These are phyloP conservation scores for Dryobates pubescens DNA, from an alignment of 2,797 vertebrate species.

Conservation along the genomic window DNA sequence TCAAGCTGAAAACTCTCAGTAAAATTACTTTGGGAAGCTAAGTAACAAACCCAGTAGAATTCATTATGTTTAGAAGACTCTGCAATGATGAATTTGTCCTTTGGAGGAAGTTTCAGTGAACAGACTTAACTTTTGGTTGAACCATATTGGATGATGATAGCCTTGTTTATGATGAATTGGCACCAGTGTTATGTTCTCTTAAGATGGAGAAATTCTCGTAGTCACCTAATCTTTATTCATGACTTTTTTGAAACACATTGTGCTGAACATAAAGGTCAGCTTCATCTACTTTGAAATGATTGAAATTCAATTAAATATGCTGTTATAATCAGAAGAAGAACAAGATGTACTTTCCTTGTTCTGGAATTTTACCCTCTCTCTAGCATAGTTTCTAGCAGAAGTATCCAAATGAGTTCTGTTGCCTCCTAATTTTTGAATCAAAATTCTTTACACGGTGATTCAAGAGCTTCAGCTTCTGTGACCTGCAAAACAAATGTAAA, in stretches of 20 bases:
- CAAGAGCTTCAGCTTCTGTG: not conserved
- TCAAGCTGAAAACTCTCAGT: not conserved
- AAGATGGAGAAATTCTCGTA: not conserved
- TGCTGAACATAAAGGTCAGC: not conserved
- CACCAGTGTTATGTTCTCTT: not conserved
- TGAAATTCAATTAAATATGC: not conserved
- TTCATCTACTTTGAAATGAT: not conserved
- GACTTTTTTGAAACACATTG: not conserved
- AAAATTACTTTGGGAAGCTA: not conserved
- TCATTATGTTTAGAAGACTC: not conserved
- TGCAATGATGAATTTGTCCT: not conserved
- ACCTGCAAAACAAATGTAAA: not conserved
- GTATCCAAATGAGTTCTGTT: too few relatives aligned
- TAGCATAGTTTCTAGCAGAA: not conserved
- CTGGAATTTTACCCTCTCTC: not conserved
- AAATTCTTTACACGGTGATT: fast-evolving
- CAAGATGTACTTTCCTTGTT: not conserved
- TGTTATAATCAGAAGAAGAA: not conserved
- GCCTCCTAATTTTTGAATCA: not conserved
- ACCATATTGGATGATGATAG: not conserved
- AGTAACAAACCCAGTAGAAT: not conserved
- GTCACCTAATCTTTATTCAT: not conserved
- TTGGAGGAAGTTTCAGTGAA: not conserved
- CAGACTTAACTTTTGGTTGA: not conserved
- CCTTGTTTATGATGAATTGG: not conserved